Evolutionary conservation across 2,113 vertebrate genomes (phyloP).

Genomic region (Strigops habroptila): DNA sequence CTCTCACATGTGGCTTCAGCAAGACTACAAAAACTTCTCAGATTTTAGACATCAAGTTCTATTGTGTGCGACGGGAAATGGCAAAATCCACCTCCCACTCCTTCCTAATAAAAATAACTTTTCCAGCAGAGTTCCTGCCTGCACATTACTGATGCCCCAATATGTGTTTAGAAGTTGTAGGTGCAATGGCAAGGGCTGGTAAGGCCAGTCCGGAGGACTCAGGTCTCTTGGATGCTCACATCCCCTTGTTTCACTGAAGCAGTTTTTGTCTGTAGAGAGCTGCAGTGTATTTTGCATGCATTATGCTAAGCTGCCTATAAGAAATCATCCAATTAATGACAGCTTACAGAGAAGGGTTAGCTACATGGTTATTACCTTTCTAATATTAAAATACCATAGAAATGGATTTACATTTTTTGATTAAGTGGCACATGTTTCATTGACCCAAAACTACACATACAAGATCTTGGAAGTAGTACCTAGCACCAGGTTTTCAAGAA

Average conservation of each 20-base stretch:
- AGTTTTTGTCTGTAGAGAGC: background rate
- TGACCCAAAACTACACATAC: background rate
- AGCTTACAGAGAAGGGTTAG: conserved; percentile 14
- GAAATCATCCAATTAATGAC: conserved; percentile 55
- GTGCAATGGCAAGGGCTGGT: background rate
- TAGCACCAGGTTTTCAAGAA: background rate
- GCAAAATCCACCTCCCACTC: background rate
- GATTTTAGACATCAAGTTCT: background rate
- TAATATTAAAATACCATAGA: conserved; percentile 31
- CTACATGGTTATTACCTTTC: background rate
- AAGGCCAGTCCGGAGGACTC: background rate
- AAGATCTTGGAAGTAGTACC: background rate
- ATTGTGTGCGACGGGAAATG: background rate
- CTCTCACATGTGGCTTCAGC: background rate
- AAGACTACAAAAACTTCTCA: background rate
- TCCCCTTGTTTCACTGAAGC: accelerated
- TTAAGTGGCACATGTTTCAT: background rate
- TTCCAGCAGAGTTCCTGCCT: background rate
- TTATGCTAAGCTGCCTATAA: conserved; percentile 44
- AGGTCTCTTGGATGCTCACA: background rate
- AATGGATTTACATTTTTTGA: conserved; percentile 22
- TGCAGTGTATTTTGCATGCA: conserved; percentile 21
- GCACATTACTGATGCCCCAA: accelerated
- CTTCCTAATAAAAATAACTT: background rate
- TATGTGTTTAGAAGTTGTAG: background rate